Evolutionary conservation across 2,888 invertebrate species (phyloP).

Genomic region (Parthenolecanium corni): DNA sequence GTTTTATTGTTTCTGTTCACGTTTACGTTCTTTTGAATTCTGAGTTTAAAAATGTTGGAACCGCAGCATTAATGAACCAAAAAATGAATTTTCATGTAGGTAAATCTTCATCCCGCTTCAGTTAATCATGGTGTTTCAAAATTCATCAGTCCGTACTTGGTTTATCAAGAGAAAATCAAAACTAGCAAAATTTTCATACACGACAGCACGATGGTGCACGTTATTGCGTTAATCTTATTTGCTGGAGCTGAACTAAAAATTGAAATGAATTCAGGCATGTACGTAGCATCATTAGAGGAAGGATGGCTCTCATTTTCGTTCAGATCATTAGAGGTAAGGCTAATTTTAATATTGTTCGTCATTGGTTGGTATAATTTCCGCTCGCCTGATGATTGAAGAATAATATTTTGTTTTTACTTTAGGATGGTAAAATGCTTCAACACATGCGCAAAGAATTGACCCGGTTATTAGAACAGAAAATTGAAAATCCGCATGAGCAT

Average conservation of each 20-base stretch:
- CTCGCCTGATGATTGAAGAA: not conserved
- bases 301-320: slow-evolving; percentile 75
- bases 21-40: no score
- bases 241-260: slow-evolving; percentile 61
- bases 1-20: no score
- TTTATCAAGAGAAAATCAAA: slow-evolving; percentile 73
- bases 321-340: slow-evolving; percentile 55
- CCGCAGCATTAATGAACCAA: no score
- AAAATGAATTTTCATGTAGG: slow-evolving; percentile 35
- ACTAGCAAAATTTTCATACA: slow-evolving; percentile 66
- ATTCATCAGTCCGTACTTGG: slow-evolving; percentile 62
- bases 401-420: slow-evolving; percentile 33
- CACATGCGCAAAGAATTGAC: slow-evolving; percentile 63
- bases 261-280: slow-evolving; percentile 59
- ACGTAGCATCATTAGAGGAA: slow-evolving; percentile 60
- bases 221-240: slow-evolving; percentile 55
- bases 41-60: no score
- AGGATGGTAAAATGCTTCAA: slow-evolving; percentile 73
- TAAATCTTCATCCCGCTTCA: slow-evolving; percentile 60
- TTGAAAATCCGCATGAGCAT: slow-evolving; percentile 66
- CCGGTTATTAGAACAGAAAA: slow-evolving; percentile 68
- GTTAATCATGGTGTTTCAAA: slow-evolving; percentile 54
- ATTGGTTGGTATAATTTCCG: no score
- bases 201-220: slow-evolving; percentile 69
- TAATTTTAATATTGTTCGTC: slow-evolving; percentile 2